Evolutionary conservation across 2,888 invertebrate genomes (phyloP), one percentile per base, ranked within the genome.

Genomic region (Leucoptera coffeella): DNA sequence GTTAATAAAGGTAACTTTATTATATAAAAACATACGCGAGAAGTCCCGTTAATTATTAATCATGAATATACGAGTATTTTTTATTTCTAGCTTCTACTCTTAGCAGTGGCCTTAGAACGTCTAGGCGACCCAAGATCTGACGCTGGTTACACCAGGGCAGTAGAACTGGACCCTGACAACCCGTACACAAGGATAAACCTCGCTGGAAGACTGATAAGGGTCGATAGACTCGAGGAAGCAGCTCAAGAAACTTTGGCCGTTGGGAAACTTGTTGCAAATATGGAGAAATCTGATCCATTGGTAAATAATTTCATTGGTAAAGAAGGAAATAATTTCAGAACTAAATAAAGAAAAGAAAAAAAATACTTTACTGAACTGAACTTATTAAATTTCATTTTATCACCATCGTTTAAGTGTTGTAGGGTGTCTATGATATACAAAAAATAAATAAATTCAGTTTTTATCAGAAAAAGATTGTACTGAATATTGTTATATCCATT

Each of bases 371-470:
- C n/a, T n/a, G n/a, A n/a, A n/a, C 52, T 53, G 54, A 49, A 54
- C 58, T 61, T 61, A 15, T 30, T 24, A 52, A 62, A 61, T 62
- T 62, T 61, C 12, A 62, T 62, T 58, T 62, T 60, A 65, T 65
- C 62, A 64, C 67, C 56, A 56, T 59, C 61, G 50, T 52, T 54
- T 50, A 54, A 50, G 58, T 60, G 55, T 51, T 58, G 62, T 55
- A 57, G 55, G 59, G 64, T 67, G 62, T 65, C 57, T 52, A 65
- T 65, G 65, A 64, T 59, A 52, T 40, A 65, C 65, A 65, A n/a
- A n/a, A n/a, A n/a, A n/a, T n/a, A n/a, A n/a, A n/a, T n/a, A n/a
- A n/a, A n/a, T n/a, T n/a, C n/a, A n/a, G n/a, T n/a, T n/a, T n/a
- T n/a, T n/a, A n/a, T n/a, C n/a, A n/a, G n/a, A n/a, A n/a, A n/a